These are phyloP conservation scores for Leptothorax acervorum DNA, from an alignment of 2,888 invertebrate species.

Conservation along the genomic window DNA sequence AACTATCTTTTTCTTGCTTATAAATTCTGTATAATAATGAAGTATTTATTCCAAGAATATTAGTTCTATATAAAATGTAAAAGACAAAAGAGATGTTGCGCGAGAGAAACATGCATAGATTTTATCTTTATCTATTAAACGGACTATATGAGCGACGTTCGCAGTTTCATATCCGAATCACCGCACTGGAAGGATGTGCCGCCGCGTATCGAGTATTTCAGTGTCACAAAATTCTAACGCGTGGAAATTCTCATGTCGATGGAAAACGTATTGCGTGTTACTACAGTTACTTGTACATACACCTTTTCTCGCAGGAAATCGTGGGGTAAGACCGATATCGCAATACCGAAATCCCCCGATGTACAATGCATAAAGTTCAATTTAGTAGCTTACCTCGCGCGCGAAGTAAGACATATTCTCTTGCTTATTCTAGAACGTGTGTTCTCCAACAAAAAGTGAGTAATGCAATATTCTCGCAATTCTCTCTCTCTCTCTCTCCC, in stretches of 20 bases:
- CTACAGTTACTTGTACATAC: not conserved
- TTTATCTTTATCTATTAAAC: slow-evolving; percentile 28
- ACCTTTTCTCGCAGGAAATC: not conserved
- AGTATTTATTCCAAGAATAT: not conserved
- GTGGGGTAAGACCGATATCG: slow-evolving; percentile 1
- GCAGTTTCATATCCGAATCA: slow-evolving; percentile 35
- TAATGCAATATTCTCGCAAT: slow-evolving; percentile 23
- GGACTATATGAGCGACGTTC: not conserved
- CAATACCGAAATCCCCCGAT: not conserved
- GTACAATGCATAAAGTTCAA: slow-evolving; percentile 42
- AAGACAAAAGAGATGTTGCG: not conserved
- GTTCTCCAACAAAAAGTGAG: slow-evolving; percentile 6
- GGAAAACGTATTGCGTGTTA: slow-evolving; percentile 29
- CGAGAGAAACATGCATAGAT: not conserved
- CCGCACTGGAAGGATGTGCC: not conserved
- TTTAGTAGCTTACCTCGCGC: slow-evolving; percentile 30
- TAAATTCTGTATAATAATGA: not conserved
- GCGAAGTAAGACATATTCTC: slow-evolving; percentile 30
- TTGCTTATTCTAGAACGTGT: not conserved
- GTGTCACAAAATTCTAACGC: slow-evolving; percentile 27
- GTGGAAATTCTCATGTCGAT: slow-evolving; percentile 30
- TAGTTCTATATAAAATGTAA: not conserved
- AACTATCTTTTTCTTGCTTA: not conserved
- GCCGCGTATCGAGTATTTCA: not conserved
- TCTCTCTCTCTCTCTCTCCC: not conserved